Percentiles rank a stretch among this genome's conserved stretches.
These are phyloP conservation scores for Heliocidaris erythrogramma DNA, from an alignment of 35 echinoderm and acorn worm genomes.

Conservation along the genomic window DNA sequence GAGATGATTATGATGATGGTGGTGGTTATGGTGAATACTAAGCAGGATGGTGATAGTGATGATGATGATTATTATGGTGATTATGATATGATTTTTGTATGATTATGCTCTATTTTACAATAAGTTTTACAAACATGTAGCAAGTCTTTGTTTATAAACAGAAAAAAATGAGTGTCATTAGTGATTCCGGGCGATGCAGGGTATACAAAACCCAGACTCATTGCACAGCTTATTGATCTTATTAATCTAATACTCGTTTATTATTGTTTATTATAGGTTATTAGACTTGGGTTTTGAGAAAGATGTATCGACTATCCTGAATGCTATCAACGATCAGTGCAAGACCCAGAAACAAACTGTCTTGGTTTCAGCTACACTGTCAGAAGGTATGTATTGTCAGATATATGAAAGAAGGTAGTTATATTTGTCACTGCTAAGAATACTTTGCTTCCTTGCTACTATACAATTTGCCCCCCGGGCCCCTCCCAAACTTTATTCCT, in stretches of 20 bases:
- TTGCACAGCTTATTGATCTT: no score
- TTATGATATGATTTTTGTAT: not conserved
- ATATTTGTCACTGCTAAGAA: no score
- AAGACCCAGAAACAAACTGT: constrained; percentile 67
- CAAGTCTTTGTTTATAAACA: no score
- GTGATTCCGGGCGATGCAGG: no score
- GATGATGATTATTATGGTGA: constrained; percentile 26
- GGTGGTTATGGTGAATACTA: not conserved
- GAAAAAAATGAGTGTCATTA: no score
- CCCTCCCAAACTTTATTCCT: no score
- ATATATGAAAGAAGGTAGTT: no score
- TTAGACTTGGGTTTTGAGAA: constrained; percentile 94
- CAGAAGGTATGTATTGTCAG: constrained; percentile 59
- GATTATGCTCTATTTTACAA: no score
- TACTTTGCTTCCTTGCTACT: no score
- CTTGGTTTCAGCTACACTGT: constrained; percentile 89
- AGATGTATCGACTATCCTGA: constrained; percentile 83
- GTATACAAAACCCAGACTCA: no score
- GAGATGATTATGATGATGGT: constrained; percentile 25
- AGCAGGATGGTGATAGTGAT: not conserved
- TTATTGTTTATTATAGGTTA: constrained; percentile 61
- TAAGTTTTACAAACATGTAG: no score
- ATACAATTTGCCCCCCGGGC: no score
- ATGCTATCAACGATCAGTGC: constrained; percentile 82
- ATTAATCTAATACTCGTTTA: not conserved